Conservation (phyloP, 2,888 invertebrate genomes). For the Chydorus sphaericus region DNA sequence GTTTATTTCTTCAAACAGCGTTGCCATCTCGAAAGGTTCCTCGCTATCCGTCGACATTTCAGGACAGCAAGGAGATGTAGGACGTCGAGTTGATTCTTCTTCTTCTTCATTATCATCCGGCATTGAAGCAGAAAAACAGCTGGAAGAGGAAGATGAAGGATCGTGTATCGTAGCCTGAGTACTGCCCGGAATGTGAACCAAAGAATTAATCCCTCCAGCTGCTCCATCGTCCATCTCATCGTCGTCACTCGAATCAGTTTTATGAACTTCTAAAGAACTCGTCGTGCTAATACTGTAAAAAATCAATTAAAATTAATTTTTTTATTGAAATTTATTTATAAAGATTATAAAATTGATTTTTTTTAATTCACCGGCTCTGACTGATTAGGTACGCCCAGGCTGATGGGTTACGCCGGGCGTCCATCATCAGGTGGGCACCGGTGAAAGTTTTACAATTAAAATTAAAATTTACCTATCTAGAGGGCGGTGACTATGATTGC, state of each 20-base stretch:
- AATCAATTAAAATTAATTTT: neutral
- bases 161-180: neutral
- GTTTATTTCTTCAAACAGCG: too few relatives aligned
- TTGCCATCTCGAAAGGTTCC: neutral
- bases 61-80: too few relatives aligned
- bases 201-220: neutral
- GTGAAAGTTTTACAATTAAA: neutral
- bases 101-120: neutral
- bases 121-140: neutral
- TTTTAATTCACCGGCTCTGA: too few relatives aligned
- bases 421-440: too few relatives aligned
- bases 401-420: too few relatives aligned
- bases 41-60: neutral
- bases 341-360: neutral
- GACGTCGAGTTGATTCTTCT: too few relatives aligned
- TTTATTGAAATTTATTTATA: neutral
- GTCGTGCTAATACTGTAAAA: conserved; percentile 11
- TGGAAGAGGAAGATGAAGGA: neutral
- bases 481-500: conserved; percentile 9
- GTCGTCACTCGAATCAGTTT: conserved; percentile 16
- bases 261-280: conserved; percentile 16
- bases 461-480: conserved; percentile 9
- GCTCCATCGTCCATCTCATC: conserved; percentile 10
- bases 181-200: neutral
- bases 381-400: too few relatives aligned